phyloP scores from a whole-genome alignment of 2,797 vertebrate species.

The Rhinichthys osculus region DNA sequence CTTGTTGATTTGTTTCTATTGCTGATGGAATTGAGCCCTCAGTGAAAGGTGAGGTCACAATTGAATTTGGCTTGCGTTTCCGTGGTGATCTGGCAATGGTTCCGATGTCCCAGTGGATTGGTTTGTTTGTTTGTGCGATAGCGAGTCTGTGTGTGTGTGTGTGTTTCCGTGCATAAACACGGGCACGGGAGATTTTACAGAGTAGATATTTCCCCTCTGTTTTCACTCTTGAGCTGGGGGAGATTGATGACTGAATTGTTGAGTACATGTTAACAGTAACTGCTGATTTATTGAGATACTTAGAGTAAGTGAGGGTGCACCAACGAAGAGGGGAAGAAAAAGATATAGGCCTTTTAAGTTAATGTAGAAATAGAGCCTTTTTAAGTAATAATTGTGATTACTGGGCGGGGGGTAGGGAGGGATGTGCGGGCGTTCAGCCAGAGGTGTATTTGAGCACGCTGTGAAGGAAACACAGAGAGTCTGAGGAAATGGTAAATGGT shows the following conservation, averaged over 20 bases:
- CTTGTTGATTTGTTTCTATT: constrained; percentile 78
- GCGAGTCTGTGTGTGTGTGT: constrained; percentile 67
- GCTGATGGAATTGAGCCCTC: constrained; percentile 71
- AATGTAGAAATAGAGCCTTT: constrained; percentile 89
- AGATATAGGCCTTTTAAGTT: constrained; percentile 94
- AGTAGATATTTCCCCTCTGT: constrained; percentile 85
- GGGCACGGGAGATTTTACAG: constrained; percentile 81
- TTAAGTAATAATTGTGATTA: constrained; percentile 87
- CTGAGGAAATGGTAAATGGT: too few relatives aligned
- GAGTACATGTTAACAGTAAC: constrained; percentile 92
- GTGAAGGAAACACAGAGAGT: constrained; percentile 19
- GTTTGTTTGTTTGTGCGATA: constrained; percentile 74
- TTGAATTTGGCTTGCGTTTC: constrained; percentile 80
- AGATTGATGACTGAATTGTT: constrained; percentile 93
- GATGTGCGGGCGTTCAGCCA: constrained; percentile 4
- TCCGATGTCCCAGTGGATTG: constrained; percentile 73
- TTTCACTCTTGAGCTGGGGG: constrained; percentile 83
- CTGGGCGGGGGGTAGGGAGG: constrained; percentile 60
- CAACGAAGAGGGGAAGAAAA: constrained; percentile 86
- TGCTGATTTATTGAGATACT: constrained; percentile 98
- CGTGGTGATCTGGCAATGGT: constrained; percentile 78
- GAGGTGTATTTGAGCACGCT: constrained; percentile 30
- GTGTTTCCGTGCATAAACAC: constrained; percentile 56
- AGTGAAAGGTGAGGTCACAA: constrained; percentile 81
- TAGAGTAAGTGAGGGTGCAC: constrained; percentile 96